Evolutionary conservation across 2,888 invertebrate species (phyloP), one percentile per base, ranked within the genome.

Genomic region (Bursaphelenchus okinawaensis): DNA sequence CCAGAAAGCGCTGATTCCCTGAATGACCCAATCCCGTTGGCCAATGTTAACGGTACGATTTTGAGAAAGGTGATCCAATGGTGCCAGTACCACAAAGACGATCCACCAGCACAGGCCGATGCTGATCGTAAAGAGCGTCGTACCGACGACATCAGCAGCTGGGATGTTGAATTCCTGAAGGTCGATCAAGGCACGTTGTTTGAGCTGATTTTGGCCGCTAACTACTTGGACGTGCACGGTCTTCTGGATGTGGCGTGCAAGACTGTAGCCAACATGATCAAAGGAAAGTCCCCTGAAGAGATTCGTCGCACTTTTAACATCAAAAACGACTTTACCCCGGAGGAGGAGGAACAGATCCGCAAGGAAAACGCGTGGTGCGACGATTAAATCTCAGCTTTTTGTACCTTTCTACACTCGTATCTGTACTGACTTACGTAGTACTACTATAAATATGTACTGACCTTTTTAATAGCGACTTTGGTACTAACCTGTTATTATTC

Each of bases 111-210:
- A 16, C 27, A 22, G n/a, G 29, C n/a, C 12, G 27, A 57, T 57
- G 12, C 27, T 57, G 58, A 57, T 51, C 22, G 22, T 23, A 7
- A 66, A 19, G 19, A 62, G 91, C 92, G 64, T 23, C 87, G 96
- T n/a, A 96, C 96, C 0, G 96, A 98, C 83, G 96, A 98, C 83
- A 98, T 98, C 75, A 92, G 92, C 24, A 92, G 93, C 0, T 98
- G 98, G 98, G 98, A 98, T 86, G 92, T 93, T 0, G 96, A 98
- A 84, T 98, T 98, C 82, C 86, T 99, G 8, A 98, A 98, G 87
- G 95, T 96, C 29, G 94, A 95, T 84, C 94, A 95, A 84, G 93
- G 92, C 67, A 95, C 94, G 0, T 86, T 96, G 16, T 95, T 94
- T 83, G 95, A 95, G 85, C 86, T 96, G 52, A 95, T 96, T 79